A percentile compares a stretch with the other conserved stretches of the same genome.
phyloP scores from a whole-genome alignment of 2,888 invertebrate genomes.

The Drosophila mettleri region DNA sequence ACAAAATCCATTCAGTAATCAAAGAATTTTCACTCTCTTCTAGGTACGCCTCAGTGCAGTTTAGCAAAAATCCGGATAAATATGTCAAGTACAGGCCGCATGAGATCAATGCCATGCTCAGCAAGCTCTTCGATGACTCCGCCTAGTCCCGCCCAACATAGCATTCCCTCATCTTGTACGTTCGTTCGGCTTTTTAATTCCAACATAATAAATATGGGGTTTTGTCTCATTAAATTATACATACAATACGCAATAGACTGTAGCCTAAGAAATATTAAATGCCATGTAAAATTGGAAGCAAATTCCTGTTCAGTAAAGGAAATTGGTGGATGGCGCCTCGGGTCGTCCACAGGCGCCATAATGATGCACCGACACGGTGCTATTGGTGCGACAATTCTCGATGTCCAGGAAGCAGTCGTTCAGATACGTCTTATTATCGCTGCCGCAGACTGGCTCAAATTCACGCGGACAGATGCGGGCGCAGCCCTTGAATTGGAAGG shows the following conservation, averaged over 20 bases:
- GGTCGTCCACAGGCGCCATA: slow-evolving; percentile 95
- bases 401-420: slow-evolving; percentile 96
- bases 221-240: slow-evolving; percentile 71
- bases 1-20: background rate
- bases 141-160: slow-evolving; percentile 63
- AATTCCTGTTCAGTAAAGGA: slow-evolving; percentile 87
- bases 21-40: background rate
- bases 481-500: slow-evolving; percentile 94
- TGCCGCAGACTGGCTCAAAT: slow-evolving; percentile 97
- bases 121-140: slow-evolving; percentile 95
- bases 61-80: slow-evolving; percentile 97
- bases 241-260: slow-evolving; percentile 68
- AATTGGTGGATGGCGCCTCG: slow-evolving; percentile 94
- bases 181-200: slow-evolving; percentile 72
- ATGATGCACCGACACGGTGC: slow-evolving; percentile 91
- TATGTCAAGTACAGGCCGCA: slow-evolving; percentile 95
- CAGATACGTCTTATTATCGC: slow-evolving; percentile 95
- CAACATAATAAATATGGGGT: slow-evolving; percentile 78
- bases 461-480: slow-evolving; percentile 94
- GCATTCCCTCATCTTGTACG: slow-evolving; percentile 42
- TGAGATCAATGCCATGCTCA: slow-evolving; percentile 92
- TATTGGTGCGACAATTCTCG: slow-evolving; percentile 94
- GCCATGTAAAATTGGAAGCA: slow-evolving; percentile 61
- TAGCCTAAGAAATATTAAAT: slow-evolving; percentile 76
- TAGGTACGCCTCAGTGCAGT: slow-evolving; percentile 90